Percentiles rank a stretch among this genome's conserved stretches.
phyloP scores from a whole-genome alignment of 2,113 vertebrate genomes.

The Protobothrops flavoviridis region DNA sequence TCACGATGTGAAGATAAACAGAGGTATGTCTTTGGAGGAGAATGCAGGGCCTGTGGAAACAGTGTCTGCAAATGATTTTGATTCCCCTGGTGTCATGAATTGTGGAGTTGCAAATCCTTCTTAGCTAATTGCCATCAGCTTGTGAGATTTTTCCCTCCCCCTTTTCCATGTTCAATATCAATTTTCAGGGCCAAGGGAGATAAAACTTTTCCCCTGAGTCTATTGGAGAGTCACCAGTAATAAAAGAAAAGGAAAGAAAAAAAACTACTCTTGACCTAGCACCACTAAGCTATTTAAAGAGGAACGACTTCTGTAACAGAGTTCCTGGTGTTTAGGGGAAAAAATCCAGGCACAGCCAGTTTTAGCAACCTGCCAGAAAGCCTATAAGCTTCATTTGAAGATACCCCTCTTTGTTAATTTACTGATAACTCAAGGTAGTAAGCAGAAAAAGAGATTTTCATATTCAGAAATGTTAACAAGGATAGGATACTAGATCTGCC shows the following conservation, averaged over 20 bases:
- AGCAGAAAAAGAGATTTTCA: constrained; percentile 18
- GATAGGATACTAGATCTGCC: not conserved
- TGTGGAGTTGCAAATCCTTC: constrained; percentile 94
- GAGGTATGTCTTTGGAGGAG: constrained; percentile 69
- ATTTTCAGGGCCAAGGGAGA: constrained; percentile 95
- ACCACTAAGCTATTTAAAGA: constrained; percentile 89
- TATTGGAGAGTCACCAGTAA: constrained; percentile 81
- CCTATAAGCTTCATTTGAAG: constrained; percentile 75
- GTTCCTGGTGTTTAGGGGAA: constrained; percentile 75
- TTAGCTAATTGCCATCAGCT: constrained; percentile 99
- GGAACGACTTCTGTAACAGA: constrained; percentile 80
- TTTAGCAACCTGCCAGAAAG: constrained; percentile 65
- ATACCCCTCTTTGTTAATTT: constrained; percentile 10
- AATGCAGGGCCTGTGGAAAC: constrained; percentile 69
- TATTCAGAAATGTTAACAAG: not conserved
- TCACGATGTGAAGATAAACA: constrained; percentile 75
- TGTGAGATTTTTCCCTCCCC: constrained; percentile 81
- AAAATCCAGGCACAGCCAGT: constrained; percentile 67
- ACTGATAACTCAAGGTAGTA: not conserved
- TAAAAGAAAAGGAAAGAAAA: not conserved
- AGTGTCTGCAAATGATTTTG: constrained; percentile 87
- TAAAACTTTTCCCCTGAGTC: constrained; percentile 85
- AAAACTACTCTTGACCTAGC: constrained; percentile 74
- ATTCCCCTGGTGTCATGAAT: constrained; percentile 92
- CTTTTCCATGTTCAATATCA: constrained; percentile 97